phyloP scores from a whole-genome alignment of 1,140 invertebrate genomes.

The Temnothorax curvispinosus region DNA sequence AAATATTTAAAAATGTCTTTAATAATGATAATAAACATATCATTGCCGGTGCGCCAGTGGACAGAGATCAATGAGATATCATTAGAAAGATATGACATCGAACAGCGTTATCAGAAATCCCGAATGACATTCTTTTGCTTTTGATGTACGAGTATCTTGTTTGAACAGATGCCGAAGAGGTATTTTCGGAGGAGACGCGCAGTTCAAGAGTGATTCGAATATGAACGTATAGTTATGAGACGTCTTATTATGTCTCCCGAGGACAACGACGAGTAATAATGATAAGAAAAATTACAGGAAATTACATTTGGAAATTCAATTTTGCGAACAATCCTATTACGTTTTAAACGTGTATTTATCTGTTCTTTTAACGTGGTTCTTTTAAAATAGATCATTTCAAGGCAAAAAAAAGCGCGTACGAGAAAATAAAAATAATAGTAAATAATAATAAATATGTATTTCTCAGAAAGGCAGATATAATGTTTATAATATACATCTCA shows the following conservation, averaged over 20 bases:
- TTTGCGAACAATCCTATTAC: background rate
- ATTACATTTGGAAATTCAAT: background rate
- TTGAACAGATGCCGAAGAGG: slow-evolving; percentile 43
- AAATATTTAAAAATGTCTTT: background rate
- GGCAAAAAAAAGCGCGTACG: background rate
- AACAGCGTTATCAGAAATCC: slow-evolving; percentile 23
- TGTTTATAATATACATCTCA: background rate
- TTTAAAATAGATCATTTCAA: background rate
- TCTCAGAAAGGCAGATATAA: background rate
- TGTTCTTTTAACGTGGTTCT: background rate
- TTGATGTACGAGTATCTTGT: background rate
- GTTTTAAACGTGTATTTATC: background rate
- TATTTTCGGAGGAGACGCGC: background rate
- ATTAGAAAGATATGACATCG: slow-evolving; percentile 4
- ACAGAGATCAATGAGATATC: slow-evolving; percentile 11
- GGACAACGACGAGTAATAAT: background rate
- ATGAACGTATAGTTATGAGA: background rate
- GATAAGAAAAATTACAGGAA: background rate
- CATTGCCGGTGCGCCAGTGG: background rate
- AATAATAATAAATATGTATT: background rate
- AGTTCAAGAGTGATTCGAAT: slow-evolving; percentile 1
- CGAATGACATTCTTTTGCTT: background rate
- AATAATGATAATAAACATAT: slow-evolving; percentile 6
- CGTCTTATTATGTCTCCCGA: background rate
- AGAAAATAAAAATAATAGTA: background rate